A percentile compares a stretch with the other conserved stretches of the same genome.
phyloP scores from a whole-genome alignment of 1,140 invertebrate genomes.

The Caerostris darwini region DNA sequence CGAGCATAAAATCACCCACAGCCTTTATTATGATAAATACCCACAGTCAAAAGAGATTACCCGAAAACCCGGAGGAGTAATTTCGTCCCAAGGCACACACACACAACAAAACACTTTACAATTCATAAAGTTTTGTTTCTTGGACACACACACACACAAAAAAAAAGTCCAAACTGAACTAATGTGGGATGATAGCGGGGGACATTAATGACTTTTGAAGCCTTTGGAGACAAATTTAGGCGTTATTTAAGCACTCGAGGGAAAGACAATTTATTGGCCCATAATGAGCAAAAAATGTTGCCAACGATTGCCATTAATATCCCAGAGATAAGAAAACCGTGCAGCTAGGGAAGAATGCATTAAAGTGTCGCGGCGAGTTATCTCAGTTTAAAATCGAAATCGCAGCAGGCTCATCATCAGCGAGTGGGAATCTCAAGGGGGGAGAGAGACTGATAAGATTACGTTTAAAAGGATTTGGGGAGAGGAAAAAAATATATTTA shows the following conservation, averaged over 20 bases:
- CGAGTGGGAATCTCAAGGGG: not conserved
- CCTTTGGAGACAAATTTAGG: slow-evolving; percentile 48
- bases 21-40: slow-evolving; percentile 61
- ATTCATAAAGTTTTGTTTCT: slow-evolving; percentile 25
- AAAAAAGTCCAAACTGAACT: not conserved
- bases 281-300: slow-evolving; percentile 50
- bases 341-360: slow-evolving; percentile 9
- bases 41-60: slow-evolving; percentile 41
- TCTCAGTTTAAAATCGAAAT: slow-evolving; percentile 27
- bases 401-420: slow-evolving; percentile 26
- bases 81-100: slow-evolving; percentile 15
- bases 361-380: slow-evolving; percentile 26
- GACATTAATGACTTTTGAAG: slow-evolving; percentile 29
- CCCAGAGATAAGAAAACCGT: slow-evolving; percentile 22
- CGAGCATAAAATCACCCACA: slow-evolving; percentile 17
- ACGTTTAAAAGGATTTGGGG: not conserved
- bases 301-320: slow-evolving; percentile 51
- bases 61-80: not conserved
- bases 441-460: not conserved
- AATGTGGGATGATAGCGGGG: not conserved
- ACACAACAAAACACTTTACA: slow-evolving; percentile 54
- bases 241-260: slow-evolving; percentile 49
- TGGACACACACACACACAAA: not conserved
- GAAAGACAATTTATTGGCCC: slow-evolving; percentile 43
- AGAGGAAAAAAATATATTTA: not conserved